Percentiles rank a stretch among this genome's conserved stretches.
phyloP scores from a whole-genome alignment of 35 echinoderm and acorn worm species.

The Heliocidaris erythrogramma region DNA sequence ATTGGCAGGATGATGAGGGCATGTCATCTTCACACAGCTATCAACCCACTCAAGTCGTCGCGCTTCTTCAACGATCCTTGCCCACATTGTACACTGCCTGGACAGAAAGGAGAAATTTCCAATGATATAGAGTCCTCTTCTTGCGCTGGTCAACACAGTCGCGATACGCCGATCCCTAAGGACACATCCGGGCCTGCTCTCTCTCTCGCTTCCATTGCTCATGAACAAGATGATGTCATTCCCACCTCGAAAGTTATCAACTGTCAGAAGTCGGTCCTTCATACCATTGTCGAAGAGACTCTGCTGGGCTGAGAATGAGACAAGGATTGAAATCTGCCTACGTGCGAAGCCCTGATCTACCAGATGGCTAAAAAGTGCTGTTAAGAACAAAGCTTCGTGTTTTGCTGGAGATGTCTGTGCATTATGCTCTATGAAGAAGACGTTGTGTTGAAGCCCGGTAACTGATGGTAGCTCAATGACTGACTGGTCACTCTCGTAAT shows the following conservation, averaged over 20 bases:
- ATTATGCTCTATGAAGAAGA: constrained; percentile 78
- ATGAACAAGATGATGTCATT: constrained; percentile 84
- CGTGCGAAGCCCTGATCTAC: constrained; percentile 53
- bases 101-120: constrained; percentile 74
- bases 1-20: constrained; percentile 62
- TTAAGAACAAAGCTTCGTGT: constrained; percentile 70
- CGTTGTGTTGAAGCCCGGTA: constrained; percentile 55
- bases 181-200: constrained; percentile 73
- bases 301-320: constrained; percentile 64
- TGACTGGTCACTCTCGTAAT: constrained; percentile 56
- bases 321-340: constrained; percentile 66
- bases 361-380: constrained; percentile 55
- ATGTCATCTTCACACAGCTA: constrained; percentile 48
- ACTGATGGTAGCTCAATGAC: constrained; percentile 52
- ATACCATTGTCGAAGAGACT: constrained; percentile 50
- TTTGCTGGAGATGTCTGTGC: constrained; percentile 10
- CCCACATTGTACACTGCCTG: constrained; percentile 64
- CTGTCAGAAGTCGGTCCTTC: constrained; percentile 42
- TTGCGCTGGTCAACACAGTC: constrained; percentile 68
- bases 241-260: constrained; percentile 80
- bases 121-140: constrained; percentile 69
- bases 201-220: constrained; percentile 67
- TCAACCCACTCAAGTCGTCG: constrained; percentile 34
- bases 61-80: constrained; percentile 41
- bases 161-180: constrained; percentile 57